A percentile compares a stretch with the other conserved stretches of the same genome.
Evolutionary conservation across 2,888 invertebrate species (phyloP).

Genomic region (Heteropelma amictum): DNA sequence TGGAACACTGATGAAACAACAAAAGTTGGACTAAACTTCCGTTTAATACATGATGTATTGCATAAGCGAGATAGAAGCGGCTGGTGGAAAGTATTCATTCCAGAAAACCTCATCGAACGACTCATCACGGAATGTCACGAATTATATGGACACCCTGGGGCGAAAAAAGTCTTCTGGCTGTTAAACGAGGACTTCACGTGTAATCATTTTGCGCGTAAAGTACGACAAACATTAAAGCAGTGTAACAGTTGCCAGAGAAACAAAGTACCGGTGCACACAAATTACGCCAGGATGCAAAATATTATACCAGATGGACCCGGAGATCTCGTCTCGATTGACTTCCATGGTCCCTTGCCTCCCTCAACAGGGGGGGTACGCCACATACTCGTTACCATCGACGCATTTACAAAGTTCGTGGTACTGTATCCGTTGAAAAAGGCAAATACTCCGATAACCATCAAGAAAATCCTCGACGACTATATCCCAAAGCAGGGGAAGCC

Average conservation of each 20-base stretch:
- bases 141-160: neutral
- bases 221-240: neutral
- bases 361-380: neutral
- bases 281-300: neutral
- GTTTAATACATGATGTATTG: neutral
- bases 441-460: neutral
- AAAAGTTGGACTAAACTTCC: neutral
- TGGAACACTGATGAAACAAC: neutral
- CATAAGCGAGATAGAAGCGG: neutral
- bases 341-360: neutral
- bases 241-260: neutral
- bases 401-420: neutral
- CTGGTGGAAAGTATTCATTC: neutral
- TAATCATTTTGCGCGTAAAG: neutral
- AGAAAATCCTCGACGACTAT: too few relatives aligned
- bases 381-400: neutral
- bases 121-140: neutral
- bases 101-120: fast-evolving
- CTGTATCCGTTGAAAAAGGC: neutral
- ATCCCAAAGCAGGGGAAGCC: too few relatives aligned
- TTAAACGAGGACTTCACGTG: neutral
- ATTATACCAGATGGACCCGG: neutral
- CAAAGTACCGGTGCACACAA: neutral
- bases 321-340: neutral
- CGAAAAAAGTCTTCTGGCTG: neutral